Percentiles rank a stretch among this genome's conserved stretches.
These are phyloP conservation scores for Limnephilus rhombicus DNA, from an alignment of 2,888 invertebrate species.

Conservation along the genomic window DNA sequence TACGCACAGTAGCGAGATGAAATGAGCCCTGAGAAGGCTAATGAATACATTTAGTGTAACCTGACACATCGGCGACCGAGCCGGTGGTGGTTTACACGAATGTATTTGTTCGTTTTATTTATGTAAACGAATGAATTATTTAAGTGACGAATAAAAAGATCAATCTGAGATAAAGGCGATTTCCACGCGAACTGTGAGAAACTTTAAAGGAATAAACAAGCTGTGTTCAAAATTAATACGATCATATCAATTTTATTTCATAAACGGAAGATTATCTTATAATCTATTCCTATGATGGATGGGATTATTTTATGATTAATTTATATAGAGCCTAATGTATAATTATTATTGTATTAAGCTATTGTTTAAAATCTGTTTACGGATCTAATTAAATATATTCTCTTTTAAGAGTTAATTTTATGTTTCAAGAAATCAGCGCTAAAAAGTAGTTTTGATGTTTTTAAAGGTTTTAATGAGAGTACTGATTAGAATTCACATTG, in stretches of 20 bases:
- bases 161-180: slow-evolving; percentile 20
- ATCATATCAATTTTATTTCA: background rate
- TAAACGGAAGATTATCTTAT: background rate
- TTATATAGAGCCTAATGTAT: background rate
- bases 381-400: background rate
- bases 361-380: background rate
- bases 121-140: slow-evolving; percentile 36
- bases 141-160: slow-evolving; percentile 28
- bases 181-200: slow-evolving; percentile 12
- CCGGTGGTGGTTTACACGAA: background rate
- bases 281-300: background rate
- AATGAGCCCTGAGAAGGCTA: slow-evolving; percentile 29
- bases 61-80: slow-evolving; percentile 8
- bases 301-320: background rate
- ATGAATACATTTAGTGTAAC: slow-evolving; percentile 43
- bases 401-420: background rate
- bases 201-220: background rate
- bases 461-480: no score
- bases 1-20: slow-evolving; percentile 40
- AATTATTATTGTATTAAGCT: background rate
- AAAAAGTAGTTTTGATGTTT: no score
- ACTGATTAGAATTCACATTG: no score
- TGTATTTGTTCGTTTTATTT: background rate
- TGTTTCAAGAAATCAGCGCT: background rate
- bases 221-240: background rate